Conservation (phyloP, 2,797 vertebrate species). For the Labroides dimidiatus region DNA sequence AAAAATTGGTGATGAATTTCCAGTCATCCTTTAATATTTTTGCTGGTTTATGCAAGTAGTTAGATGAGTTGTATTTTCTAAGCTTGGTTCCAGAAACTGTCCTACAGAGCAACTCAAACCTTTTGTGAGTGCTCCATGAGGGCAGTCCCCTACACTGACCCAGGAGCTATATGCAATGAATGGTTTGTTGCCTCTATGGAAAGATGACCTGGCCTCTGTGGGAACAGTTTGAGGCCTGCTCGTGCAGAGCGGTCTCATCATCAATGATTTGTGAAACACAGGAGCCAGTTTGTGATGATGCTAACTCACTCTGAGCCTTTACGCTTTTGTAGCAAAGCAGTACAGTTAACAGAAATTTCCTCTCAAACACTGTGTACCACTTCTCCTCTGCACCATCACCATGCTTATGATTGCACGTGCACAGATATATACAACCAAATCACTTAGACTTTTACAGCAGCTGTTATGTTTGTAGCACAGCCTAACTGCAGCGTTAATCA, state of each 20-base stretch:
- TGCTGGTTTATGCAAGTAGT: no score
- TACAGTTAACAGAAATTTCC: background rate
- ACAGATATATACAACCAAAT: conserved; percentile 1
- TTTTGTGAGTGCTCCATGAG: no score
- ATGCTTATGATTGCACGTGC: conserved; percentile 14
- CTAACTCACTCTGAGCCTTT: conserved; percentile 8
- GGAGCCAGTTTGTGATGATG: conserved; percentile 13
- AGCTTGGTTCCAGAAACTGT: no score
- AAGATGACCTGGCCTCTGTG: conserved; percentile 76
- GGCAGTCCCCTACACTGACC: no score
- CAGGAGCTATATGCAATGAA: no score
- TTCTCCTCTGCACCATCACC: conserved; percentile 9
- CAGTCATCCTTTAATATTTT: no score
- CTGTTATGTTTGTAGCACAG: conserved; percentile 79
- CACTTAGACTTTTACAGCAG: conserved; percentile 77
- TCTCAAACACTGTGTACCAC: conserved; percentile 7
- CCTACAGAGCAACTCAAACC: no score
- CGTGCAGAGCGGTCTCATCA: conserved; percentile 34
- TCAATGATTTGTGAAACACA: conserved; percentile 44
- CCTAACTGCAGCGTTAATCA: conserved; percentile 80
- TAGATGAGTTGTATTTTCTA: no score
- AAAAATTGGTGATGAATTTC: no score
- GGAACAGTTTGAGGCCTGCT: conserved; percentile 71
- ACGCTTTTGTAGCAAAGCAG: no score
- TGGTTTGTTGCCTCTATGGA: conserved; percentile 60